phyloP scores from a whole-genome alignment of 2,113 vertebrate species.

The Neolamprologus toae region DNA sequence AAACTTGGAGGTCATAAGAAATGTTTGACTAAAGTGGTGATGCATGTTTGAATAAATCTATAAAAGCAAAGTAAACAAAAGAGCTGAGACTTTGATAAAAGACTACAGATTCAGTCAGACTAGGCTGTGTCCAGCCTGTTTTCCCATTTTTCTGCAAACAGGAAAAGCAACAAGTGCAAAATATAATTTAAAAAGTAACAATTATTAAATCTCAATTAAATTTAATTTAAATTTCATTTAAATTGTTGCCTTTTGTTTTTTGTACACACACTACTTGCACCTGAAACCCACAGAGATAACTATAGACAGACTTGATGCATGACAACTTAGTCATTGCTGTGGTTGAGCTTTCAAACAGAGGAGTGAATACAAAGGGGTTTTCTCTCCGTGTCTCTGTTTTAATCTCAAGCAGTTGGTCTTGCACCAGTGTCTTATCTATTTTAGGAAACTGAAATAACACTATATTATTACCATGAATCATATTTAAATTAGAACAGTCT shows the following conservation, averaged over 20 bases:
- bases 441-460: not conserved
- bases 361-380: not conserved
- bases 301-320: not conserved
- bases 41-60: not conserved
- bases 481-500: not conserved
- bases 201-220: not conserved
- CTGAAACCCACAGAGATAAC: not conserved
- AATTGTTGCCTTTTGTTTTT: not conserved
- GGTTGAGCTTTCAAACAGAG: not conserved
- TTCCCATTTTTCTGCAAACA: not conserved
- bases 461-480: not conserved
- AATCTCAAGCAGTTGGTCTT: not conserved
- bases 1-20: accelerated
- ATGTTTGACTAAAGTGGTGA: accelerated
- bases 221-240: accelerated
- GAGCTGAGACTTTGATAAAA: not conserved
- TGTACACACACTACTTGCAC: not conserved
- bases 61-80: not conserved
- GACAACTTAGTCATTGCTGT: not conserved
- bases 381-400: not conserved
- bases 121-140: accelerated
- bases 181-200: not conserved
- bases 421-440: not conserved
- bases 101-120: not conserved
- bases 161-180: not conserved